Conservation (phyloP, 2,888 invertebrate genomes). For the Drosophila austrosaltans region DNA sequence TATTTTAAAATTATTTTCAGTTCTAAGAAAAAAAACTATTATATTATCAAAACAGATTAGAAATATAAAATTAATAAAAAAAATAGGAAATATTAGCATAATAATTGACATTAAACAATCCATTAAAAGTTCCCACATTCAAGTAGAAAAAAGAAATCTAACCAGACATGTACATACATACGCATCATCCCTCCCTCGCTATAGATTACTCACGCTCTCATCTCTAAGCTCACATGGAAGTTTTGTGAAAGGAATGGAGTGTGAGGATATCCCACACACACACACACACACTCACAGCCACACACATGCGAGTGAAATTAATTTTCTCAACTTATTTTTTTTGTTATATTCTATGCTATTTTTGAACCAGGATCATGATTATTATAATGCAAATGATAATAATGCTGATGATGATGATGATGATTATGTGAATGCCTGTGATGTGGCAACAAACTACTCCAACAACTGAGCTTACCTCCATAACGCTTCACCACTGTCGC, state of each 20-base stretch:
- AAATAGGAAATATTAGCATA: no score
- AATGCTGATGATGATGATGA: neutral
- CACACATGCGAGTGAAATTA: slow-evolving; percentile 55
- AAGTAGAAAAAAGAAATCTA: no score
- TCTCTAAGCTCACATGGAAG: neutral
- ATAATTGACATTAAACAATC: no score
- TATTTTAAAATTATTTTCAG: no score
- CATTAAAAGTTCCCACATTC: no score
- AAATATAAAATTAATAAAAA: no score
- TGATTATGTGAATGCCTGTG: slow-evolving; percentile 7
- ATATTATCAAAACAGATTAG: no score
- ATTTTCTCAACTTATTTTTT: slow-evolving; percentile 55
- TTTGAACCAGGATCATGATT: slow-evolving; percentile 15
- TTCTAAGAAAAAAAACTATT: no score
- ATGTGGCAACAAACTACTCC: slow-evolving; percentile 42
- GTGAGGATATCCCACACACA: neutral
- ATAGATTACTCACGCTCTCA: neutral
- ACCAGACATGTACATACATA: no score
- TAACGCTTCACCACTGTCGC: slow-evolving; percentile 30
- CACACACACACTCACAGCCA: neutral
- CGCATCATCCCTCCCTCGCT: neutral
- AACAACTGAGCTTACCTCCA: slow-evolving; percentile 5
- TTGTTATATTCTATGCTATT: slow-evolving; percentile 11
- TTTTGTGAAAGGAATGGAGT: neutral
- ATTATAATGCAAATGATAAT: slow-evolving; percentile 18